Evolutionary conservation across 37 sponge, comb jelly and placozoan genomes (phyloP).

Genomic region (Haliclona indistincta): DNA sequence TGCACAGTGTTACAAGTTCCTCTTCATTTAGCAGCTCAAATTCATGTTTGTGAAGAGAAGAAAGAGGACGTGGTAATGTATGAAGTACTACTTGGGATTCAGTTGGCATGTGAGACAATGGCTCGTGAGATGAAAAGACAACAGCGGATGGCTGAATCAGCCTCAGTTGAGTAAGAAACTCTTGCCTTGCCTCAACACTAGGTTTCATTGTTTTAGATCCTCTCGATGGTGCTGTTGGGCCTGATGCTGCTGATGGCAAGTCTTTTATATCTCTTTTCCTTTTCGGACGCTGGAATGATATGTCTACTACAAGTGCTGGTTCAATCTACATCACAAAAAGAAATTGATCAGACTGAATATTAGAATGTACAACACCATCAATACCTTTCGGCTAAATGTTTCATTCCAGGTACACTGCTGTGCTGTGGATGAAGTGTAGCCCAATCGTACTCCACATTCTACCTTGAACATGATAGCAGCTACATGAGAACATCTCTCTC

Average conservation of each 20-base stretch:
- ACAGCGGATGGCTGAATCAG: not conserved
- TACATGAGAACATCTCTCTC: slow-evolving; percentile 32
- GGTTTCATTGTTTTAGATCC: not conserved
- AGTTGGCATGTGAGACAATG: not conserved
- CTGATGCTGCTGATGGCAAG: not conserved
- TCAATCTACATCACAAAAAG: not conserved
- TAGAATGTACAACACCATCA: not conserved
- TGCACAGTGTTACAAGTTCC: not conserved
- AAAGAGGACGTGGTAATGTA: not conserved
- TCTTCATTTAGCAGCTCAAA: not conserved
- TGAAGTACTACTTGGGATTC: not conserved
- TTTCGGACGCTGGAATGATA: not conserved
- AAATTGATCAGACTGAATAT: not conserved
- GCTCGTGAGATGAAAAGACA: not conserved
- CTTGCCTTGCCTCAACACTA: not conserved
- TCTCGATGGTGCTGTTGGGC: not conserved
- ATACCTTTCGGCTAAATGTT: slow-evolving; percentile 5
- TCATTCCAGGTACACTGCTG: slow-evolving; percentile 5
- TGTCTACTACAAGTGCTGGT: not conserved
- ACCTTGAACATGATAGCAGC: slow-evolving; percentile 32
- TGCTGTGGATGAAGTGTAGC: slow-evolving; percentile 13
- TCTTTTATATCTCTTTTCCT: not conserved
- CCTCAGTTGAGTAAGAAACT: not conserved
- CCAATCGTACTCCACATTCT: slow-evolving; percentile 16
- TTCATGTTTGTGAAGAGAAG: not conserved